Conservation (phyloP, 2,888 invertebrate genomes). For the Drosophila mimica region DNA sequence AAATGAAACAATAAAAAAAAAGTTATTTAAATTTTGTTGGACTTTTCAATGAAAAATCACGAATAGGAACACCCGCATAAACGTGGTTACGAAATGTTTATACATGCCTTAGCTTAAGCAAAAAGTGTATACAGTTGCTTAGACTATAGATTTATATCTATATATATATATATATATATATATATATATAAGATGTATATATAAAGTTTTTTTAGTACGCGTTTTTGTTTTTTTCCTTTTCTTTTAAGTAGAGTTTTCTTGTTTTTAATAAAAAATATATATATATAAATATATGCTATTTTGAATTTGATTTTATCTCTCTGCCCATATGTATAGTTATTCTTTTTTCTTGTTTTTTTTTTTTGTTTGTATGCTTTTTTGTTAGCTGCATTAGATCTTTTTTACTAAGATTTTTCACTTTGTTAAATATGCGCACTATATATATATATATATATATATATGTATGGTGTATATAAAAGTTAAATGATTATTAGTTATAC, state of each 20-base stretch:
- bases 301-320: constrained; percentile 79
- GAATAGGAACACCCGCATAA: constrained; percentile 55
- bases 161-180: constrained; percentile 52
- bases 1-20: background rate
- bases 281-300: constrained; percentile 77
- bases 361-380: constrained; percentile 21
- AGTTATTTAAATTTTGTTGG: constrained; percentile 10
- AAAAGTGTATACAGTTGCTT: constrained; percentile 54
- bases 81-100: constrained; percentile 53
- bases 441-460: constrained; percentile 41
- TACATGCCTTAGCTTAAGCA: constrained; percentile 66
- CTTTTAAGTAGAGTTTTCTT: constrained; percentile 54
- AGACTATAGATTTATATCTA: constrained; percentile 47
- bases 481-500: constrained; percentile 70
- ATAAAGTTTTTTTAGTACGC: constrained; percentile 69
- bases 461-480: constrained; percentile 68
- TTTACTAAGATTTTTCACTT: constrained; percentile 57
- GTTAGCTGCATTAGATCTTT: constrained; percentile 62
- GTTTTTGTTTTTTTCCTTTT: constrained; percentile 35
- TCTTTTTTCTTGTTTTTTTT: constrained; percentile 39
- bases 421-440: constrained; percentile 71
- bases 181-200: constrained; percentile 69
- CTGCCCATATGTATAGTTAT: constrained; percentile 79
- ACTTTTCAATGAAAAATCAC: constrained; percentile 38
- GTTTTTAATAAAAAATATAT: constrained; percentile 77